phyloP scores from a whole-genome alignment of 2,888 invertebrate species.

The Thymelicus lineola region DNA sequence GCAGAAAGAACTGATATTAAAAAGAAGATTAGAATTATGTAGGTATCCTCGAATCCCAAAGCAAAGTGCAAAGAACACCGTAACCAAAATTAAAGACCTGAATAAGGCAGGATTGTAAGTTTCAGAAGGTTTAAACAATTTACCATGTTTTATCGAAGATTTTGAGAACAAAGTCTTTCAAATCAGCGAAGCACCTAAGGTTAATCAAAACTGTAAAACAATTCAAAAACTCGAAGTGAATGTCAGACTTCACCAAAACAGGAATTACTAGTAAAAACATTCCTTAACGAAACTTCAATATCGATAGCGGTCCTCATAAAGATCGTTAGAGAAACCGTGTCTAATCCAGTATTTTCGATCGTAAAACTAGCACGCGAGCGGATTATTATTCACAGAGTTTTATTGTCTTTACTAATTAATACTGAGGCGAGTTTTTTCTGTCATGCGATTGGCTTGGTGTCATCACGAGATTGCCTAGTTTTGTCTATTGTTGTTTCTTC shows the following conservation, averaged over 20 bases:
- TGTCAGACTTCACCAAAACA: conserved; percentile 3
- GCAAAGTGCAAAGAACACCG: too few species aligned
- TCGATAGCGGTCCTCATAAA: conserved; percentile 16
- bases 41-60: too few species aligned
- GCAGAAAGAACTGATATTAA: too few species aligned
- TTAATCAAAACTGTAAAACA: too few species aligned
- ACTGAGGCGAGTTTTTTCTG: conserved; percentile 32
- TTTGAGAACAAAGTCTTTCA: too few species aligned
- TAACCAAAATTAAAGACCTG: too few species aligned
- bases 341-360: conserved; percentile 58
- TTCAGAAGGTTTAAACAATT: too few species aligned
- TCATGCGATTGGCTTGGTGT: conserved; percentile 22
- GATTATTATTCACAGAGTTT: conserved; percentile 49
- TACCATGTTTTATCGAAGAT: too few species aligned
- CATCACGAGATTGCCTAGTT: conserved; percentile 4
- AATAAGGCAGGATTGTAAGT: too few species aligned
- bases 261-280: conserved; percentile 16
- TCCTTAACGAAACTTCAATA: conserved; percentile 18
- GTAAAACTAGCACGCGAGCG: conserved; percentile 56
- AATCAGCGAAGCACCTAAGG: too few species aligned
- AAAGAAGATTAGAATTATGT: too few species aligned
- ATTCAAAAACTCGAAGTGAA: neutral
- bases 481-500: conserved; percentile 2
- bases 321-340: conserved; percentile 48
- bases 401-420: conserved; percentile 55